phyloP scores from a whole-genome alignment of 2,888 invertebrate genomes.

The Heteropelma amictum region DNA sequence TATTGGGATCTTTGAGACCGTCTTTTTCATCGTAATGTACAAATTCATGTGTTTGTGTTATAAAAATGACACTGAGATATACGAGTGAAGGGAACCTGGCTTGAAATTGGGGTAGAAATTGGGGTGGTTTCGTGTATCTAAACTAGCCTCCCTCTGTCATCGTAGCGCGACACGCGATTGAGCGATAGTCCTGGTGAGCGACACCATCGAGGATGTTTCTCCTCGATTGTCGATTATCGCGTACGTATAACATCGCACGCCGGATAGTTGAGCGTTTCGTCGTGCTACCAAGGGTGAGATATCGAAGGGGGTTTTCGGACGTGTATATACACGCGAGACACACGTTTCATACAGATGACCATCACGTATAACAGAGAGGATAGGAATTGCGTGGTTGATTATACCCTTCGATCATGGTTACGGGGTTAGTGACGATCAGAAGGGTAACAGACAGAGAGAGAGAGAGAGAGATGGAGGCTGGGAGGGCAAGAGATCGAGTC shows the following conservation, averaged over 20 bases:
- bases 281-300: conserved; percentile 19
- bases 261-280: conserved; percentile 42
- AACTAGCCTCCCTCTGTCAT: background rate
- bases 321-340: conserved; percentile 28
- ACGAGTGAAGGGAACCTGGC: conserved; percentile 7
- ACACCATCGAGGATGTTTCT: conserved; percentile 22
- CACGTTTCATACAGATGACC: conserved; percentile 27
- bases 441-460: background rate
- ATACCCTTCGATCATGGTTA: conserved; percentile 57
- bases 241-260: conserved; percentile 29
- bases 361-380: conserved; percentile 43
- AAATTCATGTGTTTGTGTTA: too few relatives aligned
- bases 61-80: background rate
- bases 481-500: background rate
- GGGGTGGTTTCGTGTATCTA: conserved; percentile 20
- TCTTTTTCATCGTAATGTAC: too few relatives aligned
- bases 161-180: background rate
- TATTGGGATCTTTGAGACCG: too few relatives aligned
- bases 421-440: conserved; percentile 31
- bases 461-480: background rate
- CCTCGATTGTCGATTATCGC: conserved; percentile 47
- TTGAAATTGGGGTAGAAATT: conserved; percentile 38
- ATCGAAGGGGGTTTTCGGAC: conserved; percentile 6
- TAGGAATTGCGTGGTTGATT: conserved; percentile 52
- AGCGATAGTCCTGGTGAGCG: background rate